Evolutionary conservation across 2,797 vertebrate genomes (phyloP), one percentile per base, ranked within the genome.

Genomic region (Melanotaenia parkinsoni): DNA sequence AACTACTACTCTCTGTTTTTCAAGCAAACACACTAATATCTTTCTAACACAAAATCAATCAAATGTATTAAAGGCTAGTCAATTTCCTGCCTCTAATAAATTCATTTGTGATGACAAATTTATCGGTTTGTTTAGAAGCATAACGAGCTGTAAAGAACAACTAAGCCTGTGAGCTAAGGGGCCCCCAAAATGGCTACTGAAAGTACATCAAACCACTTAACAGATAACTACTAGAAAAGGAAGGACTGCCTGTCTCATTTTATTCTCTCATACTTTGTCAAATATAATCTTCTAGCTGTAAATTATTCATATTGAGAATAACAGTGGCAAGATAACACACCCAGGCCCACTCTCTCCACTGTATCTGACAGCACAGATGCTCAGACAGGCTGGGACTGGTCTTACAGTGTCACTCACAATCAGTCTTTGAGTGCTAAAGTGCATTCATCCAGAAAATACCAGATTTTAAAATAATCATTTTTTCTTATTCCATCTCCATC

Each of bases 351-450:
- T 43, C 70, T 58, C 76, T 65, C 59, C 71, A 56, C 72, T 45
- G 63, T 65, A 70, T 72, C 64, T 78, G 85, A 89, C 89, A 87
- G 84, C 84, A 74, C 89, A 91, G 88, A 90, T 88, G 88, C 87
- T 87, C 80, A 62, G 61, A 84, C 77, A 81, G 84, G 67, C 87
- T 87, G 79, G 69, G 82, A 76, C 86, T 90, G 89, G 87, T 90
- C 90, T 88, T 79, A 79, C 76, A 82, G 84, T 90, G 91, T 92
- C 88, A 91, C 89, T 92, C 92, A 93, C 87, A 91, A 93, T 94
- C 90, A 92, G 86, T 57, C 74, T 80, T 68, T 7, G 54, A 77
- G 77, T 86, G 86, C 86, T 91, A 89, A 82, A 90, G 91, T 80
- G 88, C 90, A 89, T 89, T 86, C 88, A 88, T 84, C 88, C 89